These are phyloP conservation scores for Eupsittula cactorum DNA, from an alignment of 2,113 vertebrate genomes.

Conservation along the genomic window DNA sequence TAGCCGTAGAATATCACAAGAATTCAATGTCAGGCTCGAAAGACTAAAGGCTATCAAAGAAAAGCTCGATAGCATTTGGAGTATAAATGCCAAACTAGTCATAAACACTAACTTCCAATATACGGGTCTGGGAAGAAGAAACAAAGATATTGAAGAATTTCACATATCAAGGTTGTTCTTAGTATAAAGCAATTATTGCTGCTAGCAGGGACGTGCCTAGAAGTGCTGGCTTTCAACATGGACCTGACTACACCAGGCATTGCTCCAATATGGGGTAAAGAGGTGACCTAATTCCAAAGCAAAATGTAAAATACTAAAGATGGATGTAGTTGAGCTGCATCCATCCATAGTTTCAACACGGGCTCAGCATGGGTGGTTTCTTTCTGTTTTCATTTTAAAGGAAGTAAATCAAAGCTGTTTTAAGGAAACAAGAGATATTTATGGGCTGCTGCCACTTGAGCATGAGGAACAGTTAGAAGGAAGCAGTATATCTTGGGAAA, in stretches of 20 bases:
- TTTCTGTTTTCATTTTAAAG: neutral
- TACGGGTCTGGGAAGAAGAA: neutral
- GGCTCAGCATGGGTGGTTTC: neutral
- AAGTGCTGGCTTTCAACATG: neutral
- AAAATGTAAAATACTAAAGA: neutral
- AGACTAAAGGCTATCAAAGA: neutral
- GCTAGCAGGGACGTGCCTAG: neutral
- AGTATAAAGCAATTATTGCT: neutral
- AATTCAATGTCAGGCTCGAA: neutral
- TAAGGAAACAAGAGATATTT: constrained; percentile 22
- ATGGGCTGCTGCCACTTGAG: neutral
- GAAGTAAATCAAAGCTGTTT: constrained; percentile 34
- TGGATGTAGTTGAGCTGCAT: neutral
- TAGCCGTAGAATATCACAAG: neutral
- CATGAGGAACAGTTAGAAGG: constrained; percentile 8
- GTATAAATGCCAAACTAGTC: neutral
- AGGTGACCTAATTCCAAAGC: neutral
- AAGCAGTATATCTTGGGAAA: constrained; percentile 20
- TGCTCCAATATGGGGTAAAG: neutral
- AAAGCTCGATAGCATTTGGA: neutral
- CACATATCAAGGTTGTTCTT: neutral
- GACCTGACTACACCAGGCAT: neutral
- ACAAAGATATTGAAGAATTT: neutral
- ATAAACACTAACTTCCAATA: neutral
- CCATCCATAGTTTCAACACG: neutral